Evolutionary conservation across 37 sponge, comb jelly and placozoan species (phyloP).

Genomic region (Tethya wilhelma): DNA sequence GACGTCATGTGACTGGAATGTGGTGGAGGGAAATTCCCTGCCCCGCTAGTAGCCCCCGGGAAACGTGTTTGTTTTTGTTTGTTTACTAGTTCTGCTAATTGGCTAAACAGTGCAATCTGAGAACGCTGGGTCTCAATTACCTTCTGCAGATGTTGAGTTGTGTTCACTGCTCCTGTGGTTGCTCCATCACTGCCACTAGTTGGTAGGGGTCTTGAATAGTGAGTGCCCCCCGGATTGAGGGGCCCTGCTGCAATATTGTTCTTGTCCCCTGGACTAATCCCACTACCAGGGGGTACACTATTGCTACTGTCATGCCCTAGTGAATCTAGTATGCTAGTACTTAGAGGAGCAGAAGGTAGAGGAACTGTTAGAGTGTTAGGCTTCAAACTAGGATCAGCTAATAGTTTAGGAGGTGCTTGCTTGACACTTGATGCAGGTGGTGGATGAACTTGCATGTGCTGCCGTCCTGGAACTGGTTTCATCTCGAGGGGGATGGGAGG

Average conservation of each 20-base stretch:
- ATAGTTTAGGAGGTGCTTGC: neutral
- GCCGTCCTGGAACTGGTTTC: neutral
- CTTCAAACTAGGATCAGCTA: constrained; percentile 14
- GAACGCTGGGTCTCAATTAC: constrained; percentile 63
- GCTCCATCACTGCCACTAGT: neutral
- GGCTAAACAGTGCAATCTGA: constrained; percentile 24
- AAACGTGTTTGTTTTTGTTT: no score
- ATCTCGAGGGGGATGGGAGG: neutral
- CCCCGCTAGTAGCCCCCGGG: no score
- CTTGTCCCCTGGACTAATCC: no score
- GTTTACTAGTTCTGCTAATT: neutral
- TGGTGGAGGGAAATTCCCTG: no score
- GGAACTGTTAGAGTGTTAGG: constrained; percentile 42
- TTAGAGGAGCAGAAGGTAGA: constrained; percentile 56
- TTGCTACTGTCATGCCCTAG: no score
- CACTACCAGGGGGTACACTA: no score
- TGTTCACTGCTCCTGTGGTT: neutral
- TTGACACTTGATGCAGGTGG: neutral
- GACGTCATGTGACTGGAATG: no score
- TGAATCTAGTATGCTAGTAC: constrained; percentile 61
- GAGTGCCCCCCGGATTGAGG: no score
- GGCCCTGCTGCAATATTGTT: no score
- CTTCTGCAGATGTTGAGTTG: constrained; percentile 34
- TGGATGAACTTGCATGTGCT: neutral
- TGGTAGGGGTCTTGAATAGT: no score